Evolutionary conservation across 2,797 vertebrate species (phyloP).

Genomic region (Gouania willdenowi): DNA sequence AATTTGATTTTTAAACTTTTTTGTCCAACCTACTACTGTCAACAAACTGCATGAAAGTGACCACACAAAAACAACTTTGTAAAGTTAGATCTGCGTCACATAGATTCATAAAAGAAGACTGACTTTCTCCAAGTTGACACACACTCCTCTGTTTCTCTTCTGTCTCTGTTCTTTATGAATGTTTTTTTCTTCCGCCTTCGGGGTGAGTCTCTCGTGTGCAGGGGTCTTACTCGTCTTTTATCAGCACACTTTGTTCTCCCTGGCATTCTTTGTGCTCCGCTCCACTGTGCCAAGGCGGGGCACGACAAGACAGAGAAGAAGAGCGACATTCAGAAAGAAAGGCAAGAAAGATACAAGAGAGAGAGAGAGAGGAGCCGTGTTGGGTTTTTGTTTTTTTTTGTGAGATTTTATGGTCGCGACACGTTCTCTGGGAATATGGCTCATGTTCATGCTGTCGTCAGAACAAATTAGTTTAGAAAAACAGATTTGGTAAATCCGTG

Average conservation of each 20-base stretch:
- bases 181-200: conserved; percentile 31
- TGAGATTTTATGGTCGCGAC: background rate
- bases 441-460: background rate
- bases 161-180: conserved; percentile 32
- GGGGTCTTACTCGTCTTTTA: conserved; percentile 48
- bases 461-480: no score
- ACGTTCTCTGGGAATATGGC: conserved; percentile 6
- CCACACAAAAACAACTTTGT: conserved; percentile 19
- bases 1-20: no score
- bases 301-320: conserved; percentile 23
- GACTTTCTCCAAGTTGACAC: conserved; percentile 26
- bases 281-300: conserved; percentile 29
- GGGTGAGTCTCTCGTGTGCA: conserved; percentile 31
- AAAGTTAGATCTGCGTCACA: conserved; percentile 6
- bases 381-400: background rate
- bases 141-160: conserved; percentile 28
- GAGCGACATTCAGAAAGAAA: conserved; percentile 26
- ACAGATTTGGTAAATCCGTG: no score
- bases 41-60: conserved; percentile 8
- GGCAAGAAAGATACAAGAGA: conserved; percentile 5
- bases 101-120: conserved; percentile 5
- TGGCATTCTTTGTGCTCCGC: conserved; percentile 34
- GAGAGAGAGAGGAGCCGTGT: conserved; percentile 19
- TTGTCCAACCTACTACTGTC: conserved; percentile 4
- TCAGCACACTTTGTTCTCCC: conserved; percentile 51